These are phyloP conservation scores for Tetragonula carbonaria DNA, from an alignment of 2,888 invertebrate genomes.

Conservation along the genomic window DNA sequence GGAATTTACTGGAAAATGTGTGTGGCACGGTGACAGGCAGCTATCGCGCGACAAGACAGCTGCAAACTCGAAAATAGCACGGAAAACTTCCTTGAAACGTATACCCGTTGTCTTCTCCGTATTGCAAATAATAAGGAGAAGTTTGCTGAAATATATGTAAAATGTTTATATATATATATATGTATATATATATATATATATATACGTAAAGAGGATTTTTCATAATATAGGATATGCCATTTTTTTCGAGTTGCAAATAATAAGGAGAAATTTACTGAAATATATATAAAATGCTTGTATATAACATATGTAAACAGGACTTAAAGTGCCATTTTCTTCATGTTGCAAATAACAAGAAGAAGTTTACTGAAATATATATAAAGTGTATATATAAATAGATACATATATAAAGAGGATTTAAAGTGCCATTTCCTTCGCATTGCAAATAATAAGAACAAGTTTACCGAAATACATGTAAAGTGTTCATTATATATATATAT, in stretches of 20 bases:
- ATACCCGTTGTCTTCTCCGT: background rate
- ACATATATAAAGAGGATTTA: background rate
- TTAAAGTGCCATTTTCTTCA: background rate
- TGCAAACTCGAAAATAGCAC: background rate
- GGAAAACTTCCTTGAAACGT: background rate
- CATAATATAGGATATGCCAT: background rate
- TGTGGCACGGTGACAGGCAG: background rate
- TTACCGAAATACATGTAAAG: no score
- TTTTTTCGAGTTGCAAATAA: background rate
- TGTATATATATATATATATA: no score
- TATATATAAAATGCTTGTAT: background rate
- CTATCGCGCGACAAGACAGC: background rate
- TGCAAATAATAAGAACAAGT: background rate
- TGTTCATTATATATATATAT: no score
- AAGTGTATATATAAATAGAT: background rate
- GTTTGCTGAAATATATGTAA: no score
- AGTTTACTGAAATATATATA: background rate
- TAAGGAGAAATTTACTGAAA: background rate
- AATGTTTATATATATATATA: background rate
- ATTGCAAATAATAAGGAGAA: background rate
- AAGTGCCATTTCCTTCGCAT: no score
- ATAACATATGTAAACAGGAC: background rate
- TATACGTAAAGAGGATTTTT: background rate
- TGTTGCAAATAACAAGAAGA: background rate
- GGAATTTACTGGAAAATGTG: constrained; percentile 11